Evolutionary conservation across 1,140 invertebrate genomes (phyloP).

Genomic region (Cotesia chilonis): DNA sequence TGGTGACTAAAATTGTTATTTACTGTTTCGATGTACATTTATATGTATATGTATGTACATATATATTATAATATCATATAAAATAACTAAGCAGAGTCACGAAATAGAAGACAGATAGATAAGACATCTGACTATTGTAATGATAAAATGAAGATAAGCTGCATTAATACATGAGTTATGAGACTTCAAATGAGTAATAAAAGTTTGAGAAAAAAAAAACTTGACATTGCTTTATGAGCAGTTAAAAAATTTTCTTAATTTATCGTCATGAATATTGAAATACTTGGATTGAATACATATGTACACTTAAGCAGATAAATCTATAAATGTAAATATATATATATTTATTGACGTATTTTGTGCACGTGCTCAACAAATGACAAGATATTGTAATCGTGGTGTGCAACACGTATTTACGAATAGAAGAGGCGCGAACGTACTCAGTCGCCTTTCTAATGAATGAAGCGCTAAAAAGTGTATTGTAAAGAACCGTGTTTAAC

Average conservation of each 20-base stretch:
- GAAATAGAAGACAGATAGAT: slow-evolving; percentile 1
- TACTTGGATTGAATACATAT: no score
- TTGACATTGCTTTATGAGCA: no score
- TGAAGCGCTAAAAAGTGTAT: background rate
- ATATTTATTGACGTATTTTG: background rate
- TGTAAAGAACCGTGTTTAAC: slow-evolving; percentile 7
- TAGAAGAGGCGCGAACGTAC: background rate
- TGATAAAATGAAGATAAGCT: no score
- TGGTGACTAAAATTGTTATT: slow-evolving; percentile 28
- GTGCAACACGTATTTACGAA: slow-evolving; percentile 3
- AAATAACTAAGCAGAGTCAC: background rate
- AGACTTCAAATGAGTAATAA: no score
- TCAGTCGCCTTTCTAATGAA: slow-evolving; percentile 16
- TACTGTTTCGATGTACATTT: slow-evolving; percentile 14
- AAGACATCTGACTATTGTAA: no score
- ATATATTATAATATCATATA: no score
- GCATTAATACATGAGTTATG: no score
- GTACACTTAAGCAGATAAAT: no score
- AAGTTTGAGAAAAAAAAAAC: no score
- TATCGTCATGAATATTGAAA: no score
- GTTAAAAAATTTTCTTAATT: no score
- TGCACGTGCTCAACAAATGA: slow-evolving; percentile 12
- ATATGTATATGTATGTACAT: background rate
- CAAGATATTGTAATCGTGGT: slow-evolving; percentile 1
- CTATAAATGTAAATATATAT: no score